phyloP scores from a whole-genome alignment of 1,140 invertebrate genomes.

The Bombus terrestris region DNA sequence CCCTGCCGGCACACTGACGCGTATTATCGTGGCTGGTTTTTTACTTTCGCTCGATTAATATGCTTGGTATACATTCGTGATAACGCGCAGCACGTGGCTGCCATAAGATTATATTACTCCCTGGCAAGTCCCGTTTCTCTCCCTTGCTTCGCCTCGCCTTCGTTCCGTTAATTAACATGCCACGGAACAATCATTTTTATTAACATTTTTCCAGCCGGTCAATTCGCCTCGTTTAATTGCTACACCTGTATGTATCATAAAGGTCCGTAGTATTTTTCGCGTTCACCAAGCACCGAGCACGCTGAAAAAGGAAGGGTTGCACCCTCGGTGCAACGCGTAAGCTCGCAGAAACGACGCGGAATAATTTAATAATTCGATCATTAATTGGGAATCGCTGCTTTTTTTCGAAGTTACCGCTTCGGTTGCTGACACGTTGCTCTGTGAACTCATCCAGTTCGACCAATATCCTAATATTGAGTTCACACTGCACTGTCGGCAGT shows the following conservation, averaged over 20 bases:
- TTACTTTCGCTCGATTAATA: constrained; percentile 16
- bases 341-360: constrained; percentile 5
- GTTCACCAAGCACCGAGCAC: not conserved
- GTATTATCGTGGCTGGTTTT: not conserved
- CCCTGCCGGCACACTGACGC: not conserved
- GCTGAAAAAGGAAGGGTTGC: constrained; percentile 22
- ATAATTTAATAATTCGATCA: constrained; percentile 50
- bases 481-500: not conserved
- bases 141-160: not conserved
- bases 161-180: constrained; percentile 32
- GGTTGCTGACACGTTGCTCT: not conserved
- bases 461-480: not conserved
- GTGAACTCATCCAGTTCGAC: not conserved
- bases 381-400: constrained; percentile 31
- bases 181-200: constrained; percentile 19
- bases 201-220: constrained; percentile 9
- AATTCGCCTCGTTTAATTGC: constrained; percentile 43
- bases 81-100: constrained; percentile 24
- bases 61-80: not conserved
- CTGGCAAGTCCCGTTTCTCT: not conserved
- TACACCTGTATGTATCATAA: constrained; percentile 5
- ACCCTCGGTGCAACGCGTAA: constrained; percentile 19
- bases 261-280: constrained; percentile 1
- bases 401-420: not conserved
- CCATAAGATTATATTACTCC: not conserved